Evolutionary conservation across 2,888 invertebrate genomes (phyloP).

Genomic region (Silvanus unidentatus): DNA sequence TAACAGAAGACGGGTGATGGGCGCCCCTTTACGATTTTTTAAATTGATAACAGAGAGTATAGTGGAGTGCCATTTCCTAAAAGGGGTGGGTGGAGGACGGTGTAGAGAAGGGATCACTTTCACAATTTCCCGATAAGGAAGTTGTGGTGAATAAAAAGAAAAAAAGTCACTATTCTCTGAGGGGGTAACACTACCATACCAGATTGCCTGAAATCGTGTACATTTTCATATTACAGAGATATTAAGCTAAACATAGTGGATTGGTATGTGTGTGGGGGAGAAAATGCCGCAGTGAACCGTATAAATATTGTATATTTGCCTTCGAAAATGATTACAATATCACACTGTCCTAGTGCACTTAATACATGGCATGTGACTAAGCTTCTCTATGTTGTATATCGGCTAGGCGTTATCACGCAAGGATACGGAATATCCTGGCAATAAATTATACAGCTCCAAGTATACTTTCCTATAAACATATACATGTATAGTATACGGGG

Average conservation of each 20-base stretch:
- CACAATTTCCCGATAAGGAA: too few relatives aligned
- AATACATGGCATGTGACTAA: slow-evolving; percentile 30
- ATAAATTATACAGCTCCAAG: slow-evolving; percentile 39
- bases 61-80: too few relatives aligned
- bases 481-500: slow-evolving; percentile 21
- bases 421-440: slow-evolving; percentile 42
- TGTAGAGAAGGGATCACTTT: too few relatives aligned
- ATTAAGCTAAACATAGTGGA: slow-evolving; percentile 24
- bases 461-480: slow-evolving; percentile 17
- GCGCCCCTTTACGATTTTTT: too few relatives aligned
- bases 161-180: too few relatives aligned
- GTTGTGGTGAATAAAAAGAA: too few relatives aligned
- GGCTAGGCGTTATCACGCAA: slow-evolving; percentile 40
- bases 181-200: slow-evolving; percentile 9
- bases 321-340: slow-evolving; percentile 12
- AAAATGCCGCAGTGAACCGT: slow-evolving; percentile 12
- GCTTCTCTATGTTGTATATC: slow-evolving; percentile 27
- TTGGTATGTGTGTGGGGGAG: slow-evolving; percentile 9
- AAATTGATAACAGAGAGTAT: too few relatives aligned
- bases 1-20: too few relatives aligned
- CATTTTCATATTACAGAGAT: slow-evolving; percentile 24
- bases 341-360: slow-evolving; percentile 20
- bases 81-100: too few relatives aligned
- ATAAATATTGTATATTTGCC: slow-evolving; percentile 11
- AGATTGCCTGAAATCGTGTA: slow-evolving; percentile 27